Conservation (phyloP, 2,888 invertebrate species). For the Mellilla xanthometata region DNA sequence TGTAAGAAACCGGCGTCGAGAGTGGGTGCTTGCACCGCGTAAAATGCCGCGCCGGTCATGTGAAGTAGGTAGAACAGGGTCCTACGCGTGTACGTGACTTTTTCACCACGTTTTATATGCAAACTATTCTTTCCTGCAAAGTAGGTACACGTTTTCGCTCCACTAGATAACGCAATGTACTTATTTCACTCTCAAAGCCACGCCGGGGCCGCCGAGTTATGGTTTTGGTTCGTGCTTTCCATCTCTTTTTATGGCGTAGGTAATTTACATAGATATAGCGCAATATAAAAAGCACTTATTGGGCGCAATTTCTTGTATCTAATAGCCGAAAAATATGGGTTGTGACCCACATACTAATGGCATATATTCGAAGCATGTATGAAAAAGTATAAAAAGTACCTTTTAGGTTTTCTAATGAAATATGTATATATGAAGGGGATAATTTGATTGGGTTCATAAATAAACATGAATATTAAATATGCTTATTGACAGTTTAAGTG, state of each 20-base stretch:
- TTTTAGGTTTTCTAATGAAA: conserved; percentile 9
- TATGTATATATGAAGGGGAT: conserved; percentile 1
- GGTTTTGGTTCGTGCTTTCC: conserved; percentile 13
- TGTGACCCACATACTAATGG: conserved; percentile 23
- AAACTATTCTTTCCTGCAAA: conserved; percentile 21
- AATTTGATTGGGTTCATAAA: too few relatives aligned
- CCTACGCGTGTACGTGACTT: conserved; percentile 13
- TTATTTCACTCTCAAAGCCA: conserved; percentile 5
- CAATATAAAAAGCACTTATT: conserved; percentile 15
- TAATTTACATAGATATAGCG: conserved; percentile 16
- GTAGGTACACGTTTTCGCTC: conserved; percentile 10
- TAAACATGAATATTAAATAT: too few relatives aligned
- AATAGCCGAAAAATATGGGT: conserved; percentile 20
- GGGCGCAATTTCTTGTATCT: conserved; percentile 19
- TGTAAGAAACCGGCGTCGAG: conserved; percentile 32
- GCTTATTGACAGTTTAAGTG: too few relatives aligned
- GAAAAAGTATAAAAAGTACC: background rate
- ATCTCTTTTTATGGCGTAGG: conserved; percentile 2
- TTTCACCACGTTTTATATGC: conserved; percentile 12
- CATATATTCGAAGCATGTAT: conserved; percentile 13
- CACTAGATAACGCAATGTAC: conserved; percentile 11
- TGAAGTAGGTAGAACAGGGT: conserved; percentile 1
- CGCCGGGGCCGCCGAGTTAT: conserved; percentile 6
- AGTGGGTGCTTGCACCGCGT: conserved; percentile 13
- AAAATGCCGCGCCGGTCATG: conserved; percentile 2